Base-by-base conservation (phyloP, 2,797 vertebrate genomes). In the Clarias pachynema region DNA sequence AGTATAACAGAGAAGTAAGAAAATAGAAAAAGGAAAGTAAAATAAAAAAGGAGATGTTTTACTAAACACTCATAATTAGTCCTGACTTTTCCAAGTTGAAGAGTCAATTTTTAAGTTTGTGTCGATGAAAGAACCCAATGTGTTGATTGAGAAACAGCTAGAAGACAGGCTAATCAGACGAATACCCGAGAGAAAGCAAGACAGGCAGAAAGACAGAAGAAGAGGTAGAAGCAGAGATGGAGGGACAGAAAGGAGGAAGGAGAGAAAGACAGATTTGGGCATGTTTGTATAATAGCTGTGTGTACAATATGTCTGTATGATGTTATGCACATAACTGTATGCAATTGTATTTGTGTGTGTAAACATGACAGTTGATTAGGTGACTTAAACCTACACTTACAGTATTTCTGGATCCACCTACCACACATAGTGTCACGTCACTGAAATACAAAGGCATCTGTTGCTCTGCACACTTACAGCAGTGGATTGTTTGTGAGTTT, bases 21-120 rank as follows among this genome's bases (percentile, higher is more conserved):
- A 79, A 56, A 59, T 29, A 88, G 62, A 88, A 57, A 57, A 22
- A 73, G 63, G 29, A 57, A 37, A 34, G 29, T 14, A 85, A 63
- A 56, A 83, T 78, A 81, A 63, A 81, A 85, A 70, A 60, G 29
- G 83, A 70, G 68, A 65, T 68, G 70, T 66, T 83, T 65, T 31
- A 56, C 63, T 69, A 81, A 53, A 72, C 15, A 59, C 66, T 57
- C 16, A 24, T 68, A 81, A 81, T 81, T 53, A 66, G 40, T 68
- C 79, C 63, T 66, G 68, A 60, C 31, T 82, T 70, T 40, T 72
- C 26, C 22, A 60, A 82, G 63, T 81, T 10, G 63, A 79, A 59
- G 20, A 59, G 56, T 78, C 29, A 5, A 56, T 53, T 81, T 81
- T 22, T 22, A 26, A 26, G 34, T 79, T 79, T 79, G 57, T 14